A percentile compares a stretch with the other conserved stretches of the same genome.
Conservation (phyloP, 2,113 vertebrate genomes). For the Cichladusa arquata region DNA sequence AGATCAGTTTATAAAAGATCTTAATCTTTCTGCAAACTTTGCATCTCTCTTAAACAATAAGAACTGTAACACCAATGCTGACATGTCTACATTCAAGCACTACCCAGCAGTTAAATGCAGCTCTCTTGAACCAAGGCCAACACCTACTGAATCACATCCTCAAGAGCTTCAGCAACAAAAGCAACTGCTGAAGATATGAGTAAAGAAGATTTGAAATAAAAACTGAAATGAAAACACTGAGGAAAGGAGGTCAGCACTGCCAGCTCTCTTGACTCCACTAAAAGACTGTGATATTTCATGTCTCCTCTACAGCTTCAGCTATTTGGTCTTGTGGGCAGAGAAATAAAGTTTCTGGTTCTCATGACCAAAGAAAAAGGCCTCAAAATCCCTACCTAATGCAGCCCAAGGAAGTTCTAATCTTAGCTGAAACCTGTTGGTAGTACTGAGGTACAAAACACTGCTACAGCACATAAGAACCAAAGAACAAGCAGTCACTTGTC, state of each 20-base stretch:
- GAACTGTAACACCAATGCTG: not conserved
- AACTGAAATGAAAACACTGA: not conserved
- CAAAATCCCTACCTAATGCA: not conserved
- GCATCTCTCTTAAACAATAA: not conserved
- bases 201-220: not conserved
- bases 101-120: not conserved
- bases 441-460: not conserved
- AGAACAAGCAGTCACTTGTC: not conserved
- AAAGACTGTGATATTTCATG: not conserved
- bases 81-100: not conserved
- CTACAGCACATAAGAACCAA: not conserved
- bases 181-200: not conserved
- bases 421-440: not conserved
- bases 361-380: not conserved
- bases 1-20: not conserved
- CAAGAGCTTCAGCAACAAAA: not conserved
- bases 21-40: not conserved
- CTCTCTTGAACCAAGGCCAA: not conserved
- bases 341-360: not conserved
- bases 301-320: not conserved
- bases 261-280: not conserved
- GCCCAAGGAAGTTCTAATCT: not conserved
- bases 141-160: not conserved
- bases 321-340: not conserved
- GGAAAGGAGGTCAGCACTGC: not conserved